phyloP scores from a whole-genome alignment of 2,888 invertebrate genomes.

The Melipona beecheii region DNA sequence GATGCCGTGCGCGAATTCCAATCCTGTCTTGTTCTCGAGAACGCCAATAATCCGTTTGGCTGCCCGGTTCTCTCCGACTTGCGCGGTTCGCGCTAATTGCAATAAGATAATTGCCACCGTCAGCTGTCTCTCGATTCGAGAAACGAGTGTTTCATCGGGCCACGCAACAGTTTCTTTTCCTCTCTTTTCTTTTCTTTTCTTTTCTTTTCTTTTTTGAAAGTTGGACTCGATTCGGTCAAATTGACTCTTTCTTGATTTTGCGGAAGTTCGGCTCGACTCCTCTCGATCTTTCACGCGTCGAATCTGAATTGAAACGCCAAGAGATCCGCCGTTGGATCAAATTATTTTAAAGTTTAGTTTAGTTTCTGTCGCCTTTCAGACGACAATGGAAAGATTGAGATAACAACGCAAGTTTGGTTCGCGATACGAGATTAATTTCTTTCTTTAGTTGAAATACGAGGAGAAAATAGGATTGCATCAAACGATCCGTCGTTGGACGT shows the following conservation, averaged over 20 bases:
- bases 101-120: slow-evolving; percentile 61
- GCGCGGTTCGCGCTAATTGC: slow-evolving; percentile 60
- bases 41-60: slow-evolving; percentile 54
- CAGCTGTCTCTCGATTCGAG: slow-evolving; percentile 39
- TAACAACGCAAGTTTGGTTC: too few relatives aligned
- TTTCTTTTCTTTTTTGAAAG: too few relatives aligned
- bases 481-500: background rate
- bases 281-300: too few relatives aligned
- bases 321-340: background rate
- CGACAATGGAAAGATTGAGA: background rate
- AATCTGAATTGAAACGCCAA: too few relatives aligned
- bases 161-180: background rate
- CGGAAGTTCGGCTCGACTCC: too few relatives aligned
- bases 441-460: too few relatives aligned
- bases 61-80: slow-evolving; percentile 43
- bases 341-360: background rate
- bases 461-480: too few relatives aligned
- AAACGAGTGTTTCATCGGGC: slow-evolving; percentile 53
- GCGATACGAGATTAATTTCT: too few relatives aligned
- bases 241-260: too few relatives aligned
- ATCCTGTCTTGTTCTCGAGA: slow-evolving; percentile 30
- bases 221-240: too few relatives aligned
- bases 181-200: too few relatives aligned
- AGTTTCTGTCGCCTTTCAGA: too few relatives aligned
- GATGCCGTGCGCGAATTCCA: slow-evolving; percentile 60